These are phyloP conservation scores for Protomyctophum bolini DNA, from an alignment of 2,113 vertebrate species.

Conservation along the genomic window DNA sequence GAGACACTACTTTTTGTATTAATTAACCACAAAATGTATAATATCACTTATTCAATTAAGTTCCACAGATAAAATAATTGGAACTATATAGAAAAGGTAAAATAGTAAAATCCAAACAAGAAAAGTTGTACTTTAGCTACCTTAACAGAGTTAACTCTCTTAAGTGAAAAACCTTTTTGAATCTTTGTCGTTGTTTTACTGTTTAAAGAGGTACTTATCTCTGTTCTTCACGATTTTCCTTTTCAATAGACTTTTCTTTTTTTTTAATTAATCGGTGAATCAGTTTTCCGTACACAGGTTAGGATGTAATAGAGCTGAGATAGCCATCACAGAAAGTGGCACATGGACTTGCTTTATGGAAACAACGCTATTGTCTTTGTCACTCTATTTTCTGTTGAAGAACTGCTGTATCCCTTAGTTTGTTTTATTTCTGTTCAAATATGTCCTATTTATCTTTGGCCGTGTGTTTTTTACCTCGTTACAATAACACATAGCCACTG, in stretches of 20 bases:
- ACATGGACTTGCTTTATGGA: constrained; percentile 42
- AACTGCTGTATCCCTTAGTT: constrained; percentile 32
- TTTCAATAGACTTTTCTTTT: constrained; percentile 16
- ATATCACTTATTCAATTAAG: no score
- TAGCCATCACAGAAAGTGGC: constrained; percentile 46
- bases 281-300: no score
- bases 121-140: no score
- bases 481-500: constrained; percentile 55
- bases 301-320: constrained; percentile 25
- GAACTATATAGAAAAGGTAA: no score
- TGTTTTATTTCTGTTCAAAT: constrained; percentile 47
- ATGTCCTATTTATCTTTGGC: constrained; percentile 52
- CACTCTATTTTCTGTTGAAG: constrained; percentile 16
- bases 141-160: no score
- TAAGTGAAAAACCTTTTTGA: constrained; percentile 9
- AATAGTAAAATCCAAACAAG: no score
- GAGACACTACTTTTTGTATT: no score
- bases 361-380: constrained; percentile 46
- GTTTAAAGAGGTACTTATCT: constrained; percentile 26
- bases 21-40: no score
- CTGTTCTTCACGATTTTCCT: constrained; percentile 26
- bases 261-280: no score
- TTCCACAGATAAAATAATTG: no score
- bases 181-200: constrained; percentile 31
- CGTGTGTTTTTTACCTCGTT: constrained; percentile 54